Evolutionary conservation across 2,113 vertebrate genomes (phyloP).

Genomic region (Myodes glareolus): DNA sequence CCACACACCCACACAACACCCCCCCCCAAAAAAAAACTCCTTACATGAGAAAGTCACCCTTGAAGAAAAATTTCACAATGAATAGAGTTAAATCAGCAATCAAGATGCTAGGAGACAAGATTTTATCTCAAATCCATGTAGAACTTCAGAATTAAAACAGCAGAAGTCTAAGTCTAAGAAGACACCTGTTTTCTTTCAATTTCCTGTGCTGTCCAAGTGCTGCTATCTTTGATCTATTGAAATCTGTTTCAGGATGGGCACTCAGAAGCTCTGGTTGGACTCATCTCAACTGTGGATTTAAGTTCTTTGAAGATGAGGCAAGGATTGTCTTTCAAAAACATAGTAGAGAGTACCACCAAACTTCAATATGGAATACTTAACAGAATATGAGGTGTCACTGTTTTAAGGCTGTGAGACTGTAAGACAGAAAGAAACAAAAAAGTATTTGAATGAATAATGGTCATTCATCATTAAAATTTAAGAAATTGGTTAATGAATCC

Average conservation of each 20-base stretch:
- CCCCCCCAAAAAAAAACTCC: not conserved
- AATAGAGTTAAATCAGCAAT: not conserved
- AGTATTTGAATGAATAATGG: not conserved
- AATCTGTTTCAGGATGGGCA: not conserved
- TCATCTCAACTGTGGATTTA: not conserved
- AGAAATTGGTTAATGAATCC: not conserved
- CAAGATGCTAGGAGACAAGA: not conserved
- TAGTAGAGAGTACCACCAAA: not conserved
- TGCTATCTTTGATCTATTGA: not conserved
- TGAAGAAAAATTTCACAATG: not conserved
- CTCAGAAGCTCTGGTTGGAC: not conserved
- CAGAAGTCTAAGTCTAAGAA: slow-evolving; percentile 19
- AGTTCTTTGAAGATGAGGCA: not conserved
- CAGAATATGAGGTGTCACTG: not conserved
- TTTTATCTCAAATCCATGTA: not conserved
- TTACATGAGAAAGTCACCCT: not conserved
- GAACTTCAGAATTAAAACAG: not conserved
- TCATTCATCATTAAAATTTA: not conserved
- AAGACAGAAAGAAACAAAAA: not conserved
- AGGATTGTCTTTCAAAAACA: not conserved
- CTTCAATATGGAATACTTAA: not conserved
- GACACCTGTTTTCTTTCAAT: not conserved
- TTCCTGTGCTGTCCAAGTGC: not conserved
- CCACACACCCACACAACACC: not conserved
- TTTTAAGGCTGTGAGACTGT: not conserved